Evolutionary conservation across 2,113 vertebrate genomes (phyloP).

Genomic region (Gorsachius goisagi): DNA sequence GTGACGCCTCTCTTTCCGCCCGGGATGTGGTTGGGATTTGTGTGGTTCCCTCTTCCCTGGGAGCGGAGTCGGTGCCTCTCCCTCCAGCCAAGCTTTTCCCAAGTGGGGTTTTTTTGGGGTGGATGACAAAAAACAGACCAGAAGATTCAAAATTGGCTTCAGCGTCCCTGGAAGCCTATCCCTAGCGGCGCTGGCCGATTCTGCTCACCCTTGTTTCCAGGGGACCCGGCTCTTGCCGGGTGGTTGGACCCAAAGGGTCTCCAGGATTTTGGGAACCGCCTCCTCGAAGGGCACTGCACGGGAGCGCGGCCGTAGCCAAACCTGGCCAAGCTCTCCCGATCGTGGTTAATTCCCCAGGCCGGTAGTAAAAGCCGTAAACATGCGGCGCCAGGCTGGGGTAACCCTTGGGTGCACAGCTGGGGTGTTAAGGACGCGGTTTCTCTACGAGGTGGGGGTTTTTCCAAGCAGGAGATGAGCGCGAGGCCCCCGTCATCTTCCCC

Average conservation of each 20-base stretch:
- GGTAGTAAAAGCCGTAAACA: background rate
- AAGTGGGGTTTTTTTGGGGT: background rate
- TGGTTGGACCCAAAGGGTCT: background rate
- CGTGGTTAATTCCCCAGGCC: fast-evolving
- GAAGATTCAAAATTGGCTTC: fast-evolving
- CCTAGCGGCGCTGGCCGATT: fast-evolving
- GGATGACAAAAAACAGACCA: background rate
- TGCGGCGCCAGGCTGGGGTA: background rate
- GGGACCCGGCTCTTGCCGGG: fast-evolving
- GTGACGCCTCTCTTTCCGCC: background rate
- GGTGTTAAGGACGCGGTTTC: background rate
- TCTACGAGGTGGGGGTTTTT: background rate
- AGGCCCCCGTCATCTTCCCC: fast-evolving
- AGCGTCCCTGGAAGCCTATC: fast-evolving
- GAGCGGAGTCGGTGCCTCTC: background rate
- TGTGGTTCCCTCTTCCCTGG: background rate
- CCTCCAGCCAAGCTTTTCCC: background rate
- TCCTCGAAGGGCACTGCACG: fast-evolving
- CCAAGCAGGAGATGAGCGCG: fast-evolving
- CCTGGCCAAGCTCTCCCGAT: background rate
- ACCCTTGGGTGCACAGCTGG: fast-evolving
- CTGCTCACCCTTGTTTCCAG: fast-evolving
- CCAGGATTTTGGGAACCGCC: fast-evolving
- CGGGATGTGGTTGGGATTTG: background rate
- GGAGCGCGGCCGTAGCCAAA: fast-evolving